Conservation (phyloP, 2,888 invertebrate species). For the Abrostola tripartita region DNA sequence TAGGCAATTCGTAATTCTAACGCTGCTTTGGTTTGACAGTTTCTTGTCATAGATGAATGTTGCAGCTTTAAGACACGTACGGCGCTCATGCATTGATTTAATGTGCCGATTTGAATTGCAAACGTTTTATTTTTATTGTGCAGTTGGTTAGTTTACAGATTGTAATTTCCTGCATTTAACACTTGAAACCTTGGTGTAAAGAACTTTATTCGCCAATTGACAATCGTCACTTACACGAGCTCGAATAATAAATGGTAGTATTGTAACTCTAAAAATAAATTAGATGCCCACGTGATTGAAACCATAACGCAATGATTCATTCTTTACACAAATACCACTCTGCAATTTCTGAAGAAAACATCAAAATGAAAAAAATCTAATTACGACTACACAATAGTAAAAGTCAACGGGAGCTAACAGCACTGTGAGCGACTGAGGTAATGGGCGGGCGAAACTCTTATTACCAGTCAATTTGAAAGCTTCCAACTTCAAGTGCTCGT, state of each 20-base stretch:
- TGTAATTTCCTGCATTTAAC: not conserved
- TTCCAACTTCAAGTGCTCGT: not conserved
- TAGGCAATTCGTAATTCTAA: constrained; percentile 28
- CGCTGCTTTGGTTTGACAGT: constrained; percentile 35
- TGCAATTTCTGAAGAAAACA: not conserved
- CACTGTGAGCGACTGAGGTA: not conserved
- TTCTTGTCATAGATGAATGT: constrained; percentile 42
- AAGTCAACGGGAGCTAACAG: not conserved
- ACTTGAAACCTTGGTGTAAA: too few relatives aligned
- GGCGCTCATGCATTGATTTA: constrained; percentile 11
- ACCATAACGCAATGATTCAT: too few relatives aligned
- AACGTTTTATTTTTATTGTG: not conserved
- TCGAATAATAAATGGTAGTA: too few relatives aligned
- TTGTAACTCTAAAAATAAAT: too few relatives aligned
- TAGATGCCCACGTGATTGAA: too few relatives aligned
- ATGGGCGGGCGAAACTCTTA: not conserved
- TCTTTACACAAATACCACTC: not conserved
- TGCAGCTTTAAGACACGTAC: constrained; percentile 14
- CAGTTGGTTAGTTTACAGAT: not conserved
- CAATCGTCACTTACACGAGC: too few relatives aligned
- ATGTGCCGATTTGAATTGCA: not conserved
- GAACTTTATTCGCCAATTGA: too few relatives aligned
- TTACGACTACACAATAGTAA: not conserved
- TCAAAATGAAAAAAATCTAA: not conserved
- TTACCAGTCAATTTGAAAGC: constrained; percentile 1